phyloP scores from a whole-genome alignment of 2,113 vertebrate genomes.

The Sinocyclocheilus rhinocerous region DNA sequence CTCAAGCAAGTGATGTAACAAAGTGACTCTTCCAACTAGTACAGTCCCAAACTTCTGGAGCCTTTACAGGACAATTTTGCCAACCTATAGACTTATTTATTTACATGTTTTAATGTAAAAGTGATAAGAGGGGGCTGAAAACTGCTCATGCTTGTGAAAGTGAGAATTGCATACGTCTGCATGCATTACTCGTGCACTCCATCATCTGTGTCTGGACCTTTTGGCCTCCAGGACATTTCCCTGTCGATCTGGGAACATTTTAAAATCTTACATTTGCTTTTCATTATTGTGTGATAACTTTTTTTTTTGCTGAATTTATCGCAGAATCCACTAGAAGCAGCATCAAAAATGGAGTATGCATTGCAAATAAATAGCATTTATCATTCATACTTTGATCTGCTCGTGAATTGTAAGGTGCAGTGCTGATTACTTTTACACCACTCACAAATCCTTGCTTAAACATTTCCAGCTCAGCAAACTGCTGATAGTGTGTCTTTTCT shows the following conservation, averaged over 20 bases:
- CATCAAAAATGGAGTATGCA: not conserved
- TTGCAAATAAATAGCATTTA: not conserved
- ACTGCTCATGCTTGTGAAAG: not conserved
- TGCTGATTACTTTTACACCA: constrained; percentile 1
- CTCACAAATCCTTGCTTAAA: not conserved
- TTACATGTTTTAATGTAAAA: not conserved
- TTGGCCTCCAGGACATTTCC: not conserved
- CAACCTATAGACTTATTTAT: not conserved
- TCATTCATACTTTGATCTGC: not conserved
- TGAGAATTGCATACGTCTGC: not conserved
- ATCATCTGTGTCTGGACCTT: not conserved
- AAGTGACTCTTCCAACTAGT: not conserved
- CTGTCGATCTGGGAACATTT: not conserved
- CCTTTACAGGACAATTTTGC: not conserved
- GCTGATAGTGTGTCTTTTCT: not conserved
- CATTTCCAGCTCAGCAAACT: not conserved
- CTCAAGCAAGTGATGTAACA: constrained; percentile 7
- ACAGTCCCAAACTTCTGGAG: not conserved
- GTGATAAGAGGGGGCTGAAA: not conserved
- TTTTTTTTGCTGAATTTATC: not conserved
- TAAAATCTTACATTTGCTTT: not conserved
- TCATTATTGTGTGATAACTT: not conserved
- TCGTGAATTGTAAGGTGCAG: not conserved
- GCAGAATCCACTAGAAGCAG: not conserved
- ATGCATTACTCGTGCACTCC: not conserved